These are phyloP conservation scores for Hemichromis elongatus DNA, from an alignment of 2,113 vertebrate species.

Conservation along the genomic window DNA sequence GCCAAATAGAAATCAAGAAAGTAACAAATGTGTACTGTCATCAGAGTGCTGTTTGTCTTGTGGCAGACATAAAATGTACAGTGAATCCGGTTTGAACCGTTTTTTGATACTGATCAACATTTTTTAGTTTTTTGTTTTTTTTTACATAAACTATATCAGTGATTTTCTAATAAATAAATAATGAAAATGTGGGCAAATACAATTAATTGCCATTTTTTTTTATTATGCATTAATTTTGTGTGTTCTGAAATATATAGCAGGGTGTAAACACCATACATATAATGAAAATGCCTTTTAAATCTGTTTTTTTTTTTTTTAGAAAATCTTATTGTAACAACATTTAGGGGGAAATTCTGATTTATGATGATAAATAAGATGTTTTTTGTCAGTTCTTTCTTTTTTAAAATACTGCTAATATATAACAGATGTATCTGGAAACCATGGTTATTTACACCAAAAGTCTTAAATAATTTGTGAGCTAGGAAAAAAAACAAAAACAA, in stretches of 20 bases:
- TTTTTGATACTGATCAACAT: neutral
- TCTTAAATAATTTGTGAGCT: neutral
- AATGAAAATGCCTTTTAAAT: too few species aligned
- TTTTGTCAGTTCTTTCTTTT: neutral
- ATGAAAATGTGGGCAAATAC: rapidly evolving
- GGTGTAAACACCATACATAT: too few species aligned
- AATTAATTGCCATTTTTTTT: neutral
- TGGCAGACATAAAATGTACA: neutral
- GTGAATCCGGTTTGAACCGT: neutral
- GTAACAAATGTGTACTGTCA: neutral
- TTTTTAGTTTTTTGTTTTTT: neutral
- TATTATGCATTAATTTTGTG: neutral
- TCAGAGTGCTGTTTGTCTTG: neutral
- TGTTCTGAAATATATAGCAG: neutral
- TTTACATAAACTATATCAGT: neutral
- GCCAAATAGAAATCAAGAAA: neutral
- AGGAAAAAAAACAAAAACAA: neutral
- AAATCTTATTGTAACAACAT: too few species aligned
- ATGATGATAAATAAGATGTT: too few species aligned
- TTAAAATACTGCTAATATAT: neutral
- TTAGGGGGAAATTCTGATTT: too few species aligned
- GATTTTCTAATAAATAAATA: neutral
- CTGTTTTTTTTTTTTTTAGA: too few species aligned
- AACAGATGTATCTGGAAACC: neutral
- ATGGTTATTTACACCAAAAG: neutral